Percentiles rank a stretch among this genome's conserved stretches.
Evolutionary conservation across 1,140 invertebrate genomes (phyloP).

Genomic region (Ericerus pela): DNA sequence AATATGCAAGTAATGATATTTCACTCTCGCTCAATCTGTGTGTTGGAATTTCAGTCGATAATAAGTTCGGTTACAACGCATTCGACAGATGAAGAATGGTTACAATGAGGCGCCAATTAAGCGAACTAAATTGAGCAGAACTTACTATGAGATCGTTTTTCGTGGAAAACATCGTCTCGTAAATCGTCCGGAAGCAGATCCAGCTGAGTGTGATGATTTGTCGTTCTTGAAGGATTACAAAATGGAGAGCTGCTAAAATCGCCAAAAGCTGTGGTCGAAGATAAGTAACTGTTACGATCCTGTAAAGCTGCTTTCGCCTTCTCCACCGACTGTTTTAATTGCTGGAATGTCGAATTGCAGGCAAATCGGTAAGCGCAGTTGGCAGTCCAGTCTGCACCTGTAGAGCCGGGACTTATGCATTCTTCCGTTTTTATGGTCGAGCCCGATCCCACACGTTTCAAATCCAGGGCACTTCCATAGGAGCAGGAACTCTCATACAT

Average conservation of each 20-base stretch:
- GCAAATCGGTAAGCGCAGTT: conserved; percentile 31
- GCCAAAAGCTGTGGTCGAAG: conserved; percentile 23
- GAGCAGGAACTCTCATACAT: conserved; percentile 85
- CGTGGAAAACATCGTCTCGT: conserved; percentile 1
- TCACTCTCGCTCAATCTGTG: too few species aligned
- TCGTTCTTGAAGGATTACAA: conserved; percentile 11
- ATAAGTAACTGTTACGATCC: conserved; percentile 28
- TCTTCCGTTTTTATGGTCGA: conserved; percentile 24
- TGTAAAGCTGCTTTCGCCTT: conserved; percentile 71
- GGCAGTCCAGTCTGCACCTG: conserved; percentile 14
- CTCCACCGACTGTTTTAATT: conserved; percentile 72
- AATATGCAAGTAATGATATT: too few species aligned
- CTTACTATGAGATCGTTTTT: conserved; percentile 4
- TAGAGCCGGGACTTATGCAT: conserved; percentile 15
- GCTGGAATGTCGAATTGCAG: conserved; percentile 63
- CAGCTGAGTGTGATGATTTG: conserved; percentile 12
- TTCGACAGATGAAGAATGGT: too few species aligned
- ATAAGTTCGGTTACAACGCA: too few species aligned
- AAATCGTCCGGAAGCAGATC: conserved; percentile 17
- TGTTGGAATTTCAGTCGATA: too few species aligned
- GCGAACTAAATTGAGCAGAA: not conserved
- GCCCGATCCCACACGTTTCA: conserved; percentile 52
- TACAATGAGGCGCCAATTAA: not conserved
- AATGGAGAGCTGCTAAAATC: conserved; percentile 25
- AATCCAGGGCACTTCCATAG: conserved; percentile 67